These are phyloP conservation scores for Lepus oiostolus DNA, from an alignment of 2,797 vertebrate species.

Conservation along the genomic window DNA sequence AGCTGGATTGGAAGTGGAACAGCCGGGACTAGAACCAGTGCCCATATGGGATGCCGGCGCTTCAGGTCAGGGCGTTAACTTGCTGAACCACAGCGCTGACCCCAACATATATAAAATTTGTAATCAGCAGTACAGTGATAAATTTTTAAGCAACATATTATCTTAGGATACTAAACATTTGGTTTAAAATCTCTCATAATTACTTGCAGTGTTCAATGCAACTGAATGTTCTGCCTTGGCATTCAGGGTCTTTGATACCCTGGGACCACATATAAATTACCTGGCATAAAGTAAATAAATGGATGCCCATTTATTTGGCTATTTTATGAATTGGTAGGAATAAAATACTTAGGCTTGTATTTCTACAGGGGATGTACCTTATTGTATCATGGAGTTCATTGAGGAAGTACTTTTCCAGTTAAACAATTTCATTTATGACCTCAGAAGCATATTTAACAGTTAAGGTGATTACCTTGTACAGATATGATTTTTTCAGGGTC, in stretches of 20 bases:
- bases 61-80: no score
- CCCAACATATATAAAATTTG: no score
- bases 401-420: not conserved
- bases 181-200: not conserved
- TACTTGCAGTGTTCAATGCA: not conserved
- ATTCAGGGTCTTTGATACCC: not conserved
- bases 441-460: not conserved
- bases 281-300: not conserved
- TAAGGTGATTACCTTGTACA: not conserved
- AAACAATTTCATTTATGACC: not conserved
- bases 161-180: not conserved
- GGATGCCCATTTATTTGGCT: not conserved
- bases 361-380: not conserved
- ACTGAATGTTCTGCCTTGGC: accelerated
- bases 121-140: not conserved
- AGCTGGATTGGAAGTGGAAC: no score
- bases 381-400: not conserved
- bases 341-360: not conserved
- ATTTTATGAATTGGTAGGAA: not conserved
- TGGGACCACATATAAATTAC: not conserved
- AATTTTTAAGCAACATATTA: not conserved
- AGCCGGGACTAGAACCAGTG: no score
- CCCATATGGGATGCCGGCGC: no score
- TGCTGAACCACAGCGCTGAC: no score
- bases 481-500: not conserved